Conservation (phyloP, 2,113 vertebrate genomes). For the Petromus typicus region DNA sequence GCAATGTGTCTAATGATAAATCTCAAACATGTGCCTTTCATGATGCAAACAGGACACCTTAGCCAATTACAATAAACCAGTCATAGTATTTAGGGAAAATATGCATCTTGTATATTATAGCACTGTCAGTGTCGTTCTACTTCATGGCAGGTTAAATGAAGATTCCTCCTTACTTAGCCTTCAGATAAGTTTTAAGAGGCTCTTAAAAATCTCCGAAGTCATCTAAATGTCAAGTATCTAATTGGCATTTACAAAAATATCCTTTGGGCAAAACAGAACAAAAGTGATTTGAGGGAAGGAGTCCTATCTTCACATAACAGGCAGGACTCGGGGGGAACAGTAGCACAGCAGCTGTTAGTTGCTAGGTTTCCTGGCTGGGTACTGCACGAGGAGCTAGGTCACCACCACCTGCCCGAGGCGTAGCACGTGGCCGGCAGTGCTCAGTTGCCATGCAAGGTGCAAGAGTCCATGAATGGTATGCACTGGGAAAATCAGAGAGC, state of each 20-base stretch:
- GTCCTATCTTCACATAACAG: not conserved
- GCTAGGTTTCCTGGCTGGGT: not conserved
- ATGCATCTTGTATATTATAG: not conserved
- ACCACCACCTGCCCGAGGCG: not conserved
- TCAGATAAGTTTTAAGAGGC: constrained; percentile 31
- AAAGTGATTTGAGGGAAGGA: not conserved
- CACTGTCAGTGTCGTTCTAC: not conserved
- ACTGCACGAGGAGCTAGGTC: not conserved
- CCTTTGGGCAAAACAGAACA: not conserved
- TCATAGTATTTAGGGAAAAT: not conserved
- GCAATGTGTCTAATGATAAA: not conserved
- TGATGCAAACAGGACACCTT: not conserved
- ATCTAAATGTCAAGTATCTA: constrained; percentile 43
- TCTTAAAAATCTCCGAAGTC: constrained; percentile 24
- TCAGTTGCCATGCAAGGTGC: not conserved
- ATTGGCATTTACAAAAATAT: constrained; percentile 12
- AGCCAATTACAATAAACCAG: not conserved
- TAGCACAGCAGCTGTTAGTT: not conserved
- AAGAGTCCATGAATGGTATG: not conserved
- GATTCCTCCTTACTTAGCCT: constrained; percentile 2
- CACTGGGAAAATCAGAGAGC: not conserved
- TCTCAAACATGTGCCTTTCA: not conserved
- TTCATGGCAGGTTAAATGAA: constrained; percentile 8
- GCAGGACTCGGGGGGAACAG: not conserved
- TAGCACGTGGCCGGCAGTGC: not conserved